phyloP scores from a whole-genome alignment of 2,888 invertebrate genomes.

The Metellina segmentata region DNA sequence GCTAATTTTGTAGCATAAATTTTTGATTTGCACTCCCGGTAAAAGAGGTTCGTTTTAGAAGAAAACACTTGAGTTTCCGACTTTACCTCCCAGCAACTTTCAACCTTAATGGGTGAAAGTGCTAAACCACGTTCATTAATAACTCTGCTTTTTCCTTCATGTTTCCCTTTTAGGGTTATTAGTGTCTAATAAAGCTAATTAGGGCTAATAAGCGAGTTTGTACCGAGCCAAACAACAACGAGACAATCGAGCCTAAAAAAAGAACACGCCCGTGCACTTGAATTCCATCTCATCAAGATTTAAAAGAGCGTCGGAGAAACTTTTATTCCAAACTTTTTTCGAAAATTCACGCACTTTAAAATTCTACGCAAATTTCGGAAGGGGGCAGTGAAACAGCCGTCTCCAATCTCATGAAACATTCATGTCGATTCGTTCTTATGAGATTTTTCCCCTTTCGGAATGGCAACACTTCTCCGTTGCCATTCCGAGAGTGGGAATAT shows the following conservation, averaged over 20 bases:
- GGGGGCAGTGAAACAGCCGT: conserved; percentile 17
- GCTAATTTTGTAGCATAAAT: not conserved
- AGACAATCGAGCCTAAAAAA: not conserved
- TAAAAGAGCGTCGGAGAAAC: conserved; percentile 2
- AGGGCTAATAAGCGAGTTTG: conserved; percentile 19
- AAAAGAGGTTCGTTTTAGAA: not conserved
- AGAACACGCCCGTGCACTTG: not conserved
- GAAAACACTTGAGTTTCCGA: too few relatives aligned
- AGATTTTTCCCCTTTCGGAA: conserved; percentile 23
- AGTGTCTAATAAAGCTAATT: conserved; percentile 51
- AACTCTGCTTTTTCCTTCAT: not conserved
- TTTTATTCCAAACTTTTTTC: conserved; percentile 14
- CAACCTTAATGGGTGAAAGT: conserved; percentile 18
- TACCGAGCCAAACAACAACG: not conserved
- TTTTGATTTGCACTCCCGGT: not conserved
- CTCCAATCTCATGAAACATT: conserved; percentile 53
- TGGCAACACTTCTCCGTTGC: conserved; percentile 24
- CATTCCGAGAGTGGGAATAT: conserved; percentile 20
- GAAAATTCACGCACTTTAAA: conserved; percentile 16
- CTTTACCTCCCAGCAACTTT: too few relatives aligned
- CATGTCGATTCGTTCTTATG: conserved; percentile 53
- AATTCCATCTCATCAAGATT: conserved; percentile 9
- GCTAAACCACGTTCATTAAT: conserved; percentile 17
- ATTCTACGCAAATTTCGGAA: conserved; percentile 33
- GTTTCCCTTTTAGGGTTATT: conserved; percentile 6